Percentiles rank a stretch among this genome's conserved stretches.
Conservation (phyloP, 2,797 vertebrate genomes). For the Aythya fuligula region DNA sequence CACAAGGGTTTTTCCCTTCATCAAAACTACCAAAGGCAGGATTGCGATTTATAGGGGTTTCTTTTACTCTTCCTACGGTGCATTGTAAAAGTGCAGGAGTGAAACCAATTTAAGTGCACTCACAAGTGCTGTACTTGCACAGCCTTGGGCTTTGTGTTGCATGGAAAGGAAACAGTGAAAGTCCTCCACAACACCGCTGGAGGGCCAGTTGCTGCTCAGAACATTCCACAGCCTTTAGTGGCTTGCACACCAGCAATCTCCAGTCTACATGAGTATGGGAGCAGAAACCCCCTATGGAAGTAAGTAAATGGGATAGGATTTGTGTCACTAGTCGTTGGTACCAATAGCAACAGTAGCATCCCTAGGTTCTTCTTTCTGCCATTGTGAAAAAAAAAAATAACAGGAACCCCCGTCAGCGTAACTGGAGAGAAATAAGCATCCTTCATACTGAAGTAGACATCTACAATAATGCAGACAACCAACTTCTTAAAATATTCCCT, state of each 20-base stretch:
- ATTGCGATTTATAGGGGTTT: background rate
- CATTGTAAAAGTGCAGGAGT: background rate
- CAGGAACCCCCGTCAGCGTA: background rate
- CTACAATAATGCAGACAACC: background rate
- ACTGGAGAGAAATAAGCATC: background rate
- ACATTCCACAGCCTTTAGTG: background rate
- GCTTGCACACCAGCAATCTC: background rate
- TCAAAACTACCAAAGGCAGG: background rate
- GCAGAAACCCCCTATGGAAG: background rate
- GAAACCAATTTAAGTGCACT: background rate
- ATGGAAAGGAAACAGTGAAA: background rate
- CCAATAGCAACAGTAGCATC: background rate
- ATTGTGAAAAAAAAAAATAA: background rate
- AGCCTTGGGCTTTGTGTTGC: background rate
- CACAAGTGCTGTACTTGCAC: accelerated
- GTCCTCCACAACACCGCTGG: background rate
- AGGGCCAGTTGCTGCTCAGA: background rate
- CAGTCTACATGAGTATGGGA: background rate
- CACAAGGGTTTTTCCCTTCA: background rate
- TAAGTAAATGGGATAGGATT: background rate
- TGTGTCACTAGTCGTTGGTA: background rate
- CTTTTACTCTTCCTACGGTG: background rate
- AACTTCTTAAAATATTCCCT: background rate
- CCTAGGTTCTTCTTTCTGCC: background rate
- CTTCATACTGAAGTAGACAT: background rate